phyloP scores from a whole-genome alignment of 2,888 invertebrate genomes.

The Mesoligia furuncula region DNA sequence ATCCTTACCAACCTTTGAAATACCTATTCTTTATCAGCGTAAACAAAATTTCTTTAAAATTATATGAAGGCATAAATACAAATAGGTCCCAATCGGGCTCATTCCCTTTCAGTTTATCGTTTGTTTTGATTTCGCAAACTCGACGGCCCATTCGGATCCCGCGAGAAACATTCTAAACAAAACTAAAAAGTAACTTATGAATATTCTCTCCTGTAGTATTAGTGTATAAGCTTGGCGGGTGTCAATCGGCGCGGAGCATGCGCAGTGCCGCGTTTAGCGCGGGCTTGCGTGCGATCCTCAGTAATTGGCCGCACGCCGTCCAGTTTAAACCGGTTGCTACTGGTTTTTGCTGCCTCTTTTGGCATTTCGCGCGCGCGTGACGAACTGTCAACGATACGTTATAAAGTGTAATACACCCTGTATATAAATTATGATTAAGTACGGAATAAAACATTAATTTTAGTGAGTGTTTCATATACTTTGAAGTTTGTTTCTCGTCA shows the following conservation, averaged over 20 bases:
- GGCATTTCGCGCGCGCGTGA: slow-evolving; percentile 59
- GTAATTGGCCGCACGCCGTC: slow-evolving; percentile 86
- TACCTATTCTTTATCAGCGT: slow-evolving; percentile 5
- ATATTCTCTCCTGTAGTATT: slow-evolving; percentile 79
- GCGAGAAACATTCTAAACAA: slow-evolving; percentile 81
- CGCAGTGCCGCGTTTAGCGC: slow-evolving; percentile 77
- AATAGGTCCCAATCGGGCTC: slow-evolving; percentile 35
- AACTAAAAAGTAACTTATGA: slow-evolving; percentile 87
- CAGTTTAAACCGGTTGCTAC: slow-evolving; percentile 69
- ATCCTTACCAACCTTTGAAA: neutral
- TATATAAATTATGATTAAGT: slow-evolving; percentile 59
- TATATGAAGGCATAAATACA: slow-evolving; percentile 31
- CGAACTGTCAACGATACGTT: slow-evolving; percentile 61
- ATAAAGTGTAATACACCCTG: slow-evolving; percentile 51
- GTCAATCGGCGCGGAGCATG: slow-evolving; percentile 85
- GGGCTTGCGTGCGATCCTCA: slow-evolving; percentile 81
- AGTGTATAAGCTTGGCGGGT: slow-evolving; percentile 79
- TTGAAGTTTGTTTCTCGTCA: slow-evolving; percentile 49
- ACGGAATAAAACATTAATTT: slow-evolving; percentile 47
- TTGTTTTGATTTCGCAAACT: slow-evolving; percentile 73
- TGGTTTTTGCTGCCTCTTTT: slow-evolving; percentile 57
- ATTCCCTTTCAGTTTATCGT: slow-evolving; percentile 59
- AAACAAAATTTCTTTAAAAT: slow-evolving; percentile 37
- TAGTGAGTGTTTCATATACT: slow-evolving; percentile 58
- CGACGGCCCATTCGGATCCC: slow-evolving; percentile 64